These are phyloP conservation scores for Holcopasites calliopsidis DNA, from an alignment of 1,140 invertebrate species.

Conservation along the genomic window DNA sequence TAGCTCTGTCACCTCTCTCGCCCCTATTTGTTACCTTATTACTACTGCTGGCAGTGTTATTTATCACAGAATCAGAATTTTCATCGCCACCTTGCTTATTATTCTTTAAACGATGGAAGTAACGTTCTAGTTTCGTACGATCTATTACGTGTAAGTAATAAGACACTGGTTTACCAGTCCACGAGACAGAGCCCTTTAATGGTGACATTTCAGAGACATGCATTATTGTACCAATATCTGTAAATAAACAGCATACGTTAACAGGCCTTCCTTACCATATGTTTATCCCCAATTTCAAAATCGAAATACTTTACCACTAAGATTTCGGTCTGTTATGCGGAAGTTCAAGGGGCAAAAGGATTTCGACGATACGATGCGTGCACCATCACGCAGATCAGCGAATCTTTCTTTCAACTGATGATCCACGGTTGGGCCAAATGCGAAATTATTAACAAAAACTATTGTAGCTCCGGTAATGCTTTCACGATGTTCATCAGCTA, in stretches of 20 bases:
- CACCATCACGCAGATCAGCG: conserved; percentile 96
- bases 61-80: conserved; percentile 79
- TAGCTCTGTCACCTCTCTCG: conserved; percentile 73
- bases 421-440: conserved; percentile 97
- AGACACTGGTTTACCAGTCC: conserved; percentile 98
- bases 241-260: conserved; percentile 64
- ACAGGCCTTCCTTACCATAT: background rate
- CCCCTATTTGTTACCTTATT: conserved; percentile 69
- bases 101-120: conserved; percentile 95
- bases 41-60: conserved; percentile 77
- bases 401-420: conserved; percentile 97
- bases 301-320: conserved; percentile 82
- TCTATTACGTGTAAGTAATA: conserved; percentile 99
- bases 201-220: conserved; percentile 98
- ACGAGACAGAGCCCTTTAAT: conserved; percentile 96
- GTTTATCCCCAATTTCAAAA: background rate
- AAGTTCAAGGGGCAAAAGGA: conserved; percentile 99
- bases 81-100: conserved; percentile 88
- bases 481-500: conserved; percentile 93
- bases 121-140: conserved; percentile 96
- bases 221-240: conserved; percentile 99
- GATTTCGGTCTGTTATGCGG: conserved; percentile 95
- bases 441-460: conserved; percentile 99
- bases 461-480: conserved; percentile 95
- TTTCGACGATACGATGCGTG: conserved; percentile 98